A percentile compares a stretch with the other conserved stretches of the same genome.
These are phyloP conservation scores for Syritta pipiens DNA, from an alignment of 2,888 invertebrate species.

Conservation along the genomic window DNA sequence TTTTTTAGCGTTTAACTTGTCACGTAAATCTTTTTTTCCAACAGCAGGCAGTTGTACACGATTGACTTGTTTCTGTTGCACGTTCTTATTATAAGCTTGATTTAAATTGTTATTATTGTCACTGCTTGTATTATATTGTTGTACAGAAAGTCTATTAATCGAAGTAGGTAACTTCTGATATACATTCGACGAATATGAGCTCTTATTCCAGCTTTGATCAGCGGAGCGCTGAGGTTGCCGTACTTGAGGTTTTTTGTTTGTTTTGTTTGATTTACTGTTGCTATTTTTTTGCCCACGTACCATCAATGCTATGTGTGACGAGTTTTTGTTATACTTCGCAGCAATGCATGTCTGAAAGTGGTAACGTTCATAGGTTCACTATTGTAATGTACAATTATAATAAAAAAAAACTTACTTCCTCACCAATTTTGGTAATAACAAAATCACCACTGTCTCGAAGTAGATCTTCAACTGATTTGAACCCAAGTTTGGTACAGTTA, in stretches of 20 bases:
- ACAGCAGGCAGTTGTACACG: slow-evolving; percentile 8
- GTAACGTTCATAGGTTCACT: slow-evolving; percentile 63
- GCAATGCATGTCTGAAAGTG: slow-evolving; percentile 73
- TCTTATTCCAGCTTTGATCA: slow-evolving; percentile 72
- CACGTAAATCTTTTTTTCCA: slow-evolving; percentile 41
- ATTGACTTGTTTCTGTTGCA: slow-evolving; percentile 32
- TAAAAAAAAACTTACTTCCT: slow-evolving; percentile 78
- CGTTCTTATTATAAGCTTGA: slow-evolving; percentile 60
- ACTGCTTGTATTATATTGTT: slow-evolving; percentile 60
- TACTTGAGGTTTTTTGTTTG: slow-evolving; percentile 58
- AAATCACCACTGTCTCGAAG: slow-evolving; percentile 83
- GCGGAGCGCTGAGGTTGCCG: slow-evolving; percentile 67
- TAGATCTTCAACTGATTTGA: slow-evolving; percentile 82
- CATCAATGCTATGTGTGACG: slow-evolving; percentile 76
- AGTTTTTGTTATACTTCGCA: slow-evolving; percentile 73
- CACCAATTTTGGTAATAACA: slow-evolving; percentile 80
- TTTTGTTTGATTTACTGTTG: slow-evolving; percentile 65
- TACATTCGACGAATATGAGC: slow-evolving; percentile 71
- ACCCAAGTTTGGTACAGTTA: slow-evolving; percentile 83
- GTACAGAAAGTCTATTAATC: slow-evolving; percentile 54
- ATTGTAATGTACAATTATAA: slow-evolving; percentile 45
- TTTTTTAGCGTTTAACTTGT: slow-evolving; percentile 48
- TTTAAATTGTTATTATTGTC: slow-evolving; percentile 69
- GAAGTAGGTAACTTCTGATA: slow-evolving; percentile 66
- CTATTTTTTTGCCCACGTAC: slow-evolving; percentile 72